phyloP scores from a whole-genome alignment of 2,113 vertebrate species.

The Psephotus haematonotus region DNA sequence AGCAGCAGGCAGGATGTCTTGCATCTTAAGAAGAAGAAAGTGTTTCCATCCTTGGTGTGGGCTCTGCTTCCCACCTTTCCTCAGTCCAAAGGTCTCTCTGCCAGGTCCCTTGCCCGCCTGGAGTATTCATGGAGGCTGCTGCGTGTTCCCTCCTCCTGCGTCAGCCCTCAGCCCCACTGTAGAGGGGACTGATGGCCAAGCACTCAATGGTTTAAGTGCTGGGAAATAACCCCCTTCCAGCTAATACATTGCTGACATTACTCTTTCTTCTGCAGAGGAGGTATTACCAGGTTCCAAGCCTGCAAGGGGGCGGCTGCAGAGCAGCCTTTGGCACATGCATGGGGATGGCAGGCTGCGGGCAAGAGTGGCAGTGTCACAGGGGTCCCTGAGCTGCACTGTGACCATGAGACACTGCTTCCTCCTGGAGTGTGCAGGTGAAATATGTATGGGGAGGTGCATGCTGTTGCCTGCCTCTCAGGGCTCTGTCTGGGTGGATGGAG shows the following conservation, averaged over 20 bases:
- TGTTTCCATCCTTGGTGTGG: not conserved
- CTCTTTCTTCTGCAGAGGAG: not conserved
- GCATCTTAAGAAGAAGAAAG: not conserved
- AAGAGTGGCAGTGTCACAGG: not conserved
- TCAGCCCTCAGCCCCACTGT: not conserved
- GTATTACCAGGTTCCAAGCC: not conserved
- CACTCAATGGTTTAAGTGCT: not conserved
- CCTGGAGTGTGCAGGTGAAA: not conserved
- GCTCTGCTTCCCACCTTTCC: not conserved
- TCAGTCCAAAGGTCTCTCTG: not conserved
- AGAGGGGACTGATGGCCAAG: not conserved
- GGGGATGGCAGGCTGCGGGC: not conserved
- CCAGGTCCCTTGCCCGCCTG: not conserved
- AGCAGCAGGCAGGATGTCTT: not conserved
- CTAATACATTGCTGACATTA: not conserved
- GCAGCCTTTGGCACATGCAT: rapidly evolving
- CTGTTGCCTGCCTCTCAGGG: not conserved
- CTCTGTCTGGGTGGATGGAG: not conserved
- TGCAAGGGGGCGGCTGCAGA: not conserved
- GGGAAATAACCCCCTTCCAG: not conserved
- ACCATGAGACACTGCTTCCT: not conserved
- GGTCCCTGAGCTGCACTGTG: not conserved
- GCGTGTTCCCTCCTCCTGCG: not conserved
- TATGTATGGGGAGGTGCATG: not conserved
- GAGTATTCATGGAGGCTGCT: not conserved